A percentile compares a stretch with the other conserved stretches of the same genome.
These are phyloP conservation scores for Drosophila bunnanda DNA, from an alignment of 2,888 invertebrate genomes.

Conservation along the genomic window DNA sequence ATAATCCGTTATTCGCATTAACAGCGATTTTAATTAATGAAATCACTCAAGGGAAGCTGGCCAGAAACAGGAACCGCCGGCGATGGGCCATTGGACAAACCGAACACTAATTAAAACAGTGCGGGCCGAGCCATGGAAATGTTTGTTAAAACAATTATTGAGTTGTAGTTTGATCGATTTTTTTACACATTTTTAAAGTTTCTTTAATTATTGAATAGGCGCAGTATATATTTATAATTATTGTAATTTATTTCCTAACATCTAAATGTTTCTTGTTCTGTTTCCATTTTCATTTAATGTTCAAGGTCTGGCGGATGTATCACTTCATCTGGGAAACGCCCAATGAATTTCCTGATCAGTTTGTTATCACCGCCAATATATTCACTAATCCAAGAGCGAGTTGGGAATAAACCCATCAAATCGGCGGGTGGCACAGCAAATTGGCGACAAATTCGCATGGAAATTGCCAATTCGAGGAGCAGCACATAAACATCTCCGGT, in stretches of 20 bases:
- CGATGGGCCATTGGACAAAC: slow-evolving; percentile 9
- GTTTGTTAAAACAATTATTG: slow-evolving; percentile 23
- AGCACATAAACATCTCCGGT: slow-evolving; percentile 49
- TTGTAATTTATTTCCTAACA: not conserved
- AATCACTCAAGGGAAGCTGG: slow-evolving; percentile 60
- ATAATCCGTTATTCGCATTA: slow-evolving; percentile 77
- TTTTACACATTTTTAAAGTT: not conserved
- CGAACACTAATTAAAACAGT: slow-evolving; percentile 38
- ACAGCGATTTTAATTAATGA: slow-evolving; percentile 81
- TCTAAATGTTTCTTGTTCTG: not conserved
- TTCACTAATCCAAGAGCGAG: not conserved
- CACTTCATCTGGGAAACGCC: not conserved
- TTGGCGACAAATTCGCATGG: slow-evolving; percentile 39
- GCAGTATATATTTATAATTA: no score
- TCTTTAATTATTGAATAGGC: not conserved
- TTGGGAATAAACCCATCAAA: slow-evolving; percentile 43
- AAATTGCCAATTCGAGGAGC: slow-evolving; percentile 38
- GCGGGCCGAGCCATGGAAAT: not conserved
- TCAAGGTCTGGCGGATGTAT: not conserved
- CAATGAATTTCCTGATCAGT: slow-evolving; percentile 11
- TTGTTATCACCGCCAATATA: not conserved
- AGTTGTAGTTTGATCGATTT: not conserved
- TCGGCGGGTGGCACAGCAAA: slow-evolving; percentile 22
- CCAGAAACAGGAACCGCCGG: slow-evolving; percentile 28
- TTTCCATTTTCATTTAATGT: not conserved